Evolutionary conservation across 2,797 vertebrate genomes (phyloP), one percentile per base, ranked within the genome.

Genomic region (Rhinichthys osculus): DNA sequence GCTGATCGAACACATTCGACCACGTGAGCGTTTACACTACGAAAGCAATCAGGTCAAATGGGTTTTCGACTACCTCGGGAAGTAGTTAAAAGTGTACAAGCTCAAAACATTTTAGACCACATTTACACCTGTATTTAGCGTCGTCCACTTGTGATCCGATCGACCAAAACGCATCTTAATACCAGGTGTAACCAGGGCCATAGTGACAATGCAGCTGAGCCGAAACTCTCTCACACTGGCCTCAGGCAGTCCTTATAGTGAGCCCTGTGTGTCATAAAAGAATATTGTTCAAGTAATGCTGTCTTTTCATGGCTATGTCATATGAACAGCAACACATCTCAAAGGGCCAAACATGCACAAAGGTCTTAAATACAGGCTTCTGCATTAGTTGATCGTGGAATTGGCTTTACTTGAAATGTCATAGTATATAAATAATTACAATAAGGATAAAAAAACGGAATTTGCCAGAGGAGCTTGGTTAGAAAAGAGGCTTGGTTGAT

Each of bases 351-450:
- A 21, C 66, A 21, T 35, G 19, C 52, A 35, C 17, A 10, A 23
- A 30, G n/a, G 11, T 21, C 47, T 44, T 70, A 27, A 71, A 82
- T 42, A 33, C n/a, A 70, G 17, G 13, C 14, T 17, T 80, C 40
- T 52, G 16, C 67, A 73, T 59, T 47, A 40, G 42, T 52, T 66
- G 21, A 4, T 62, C 3, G 38, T 59, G 27, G 1, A 44, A 23
- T 70, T 71, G 38, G 27, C 13, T 66, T 66, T 17, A 44, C 4
- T 79, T 62, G 14, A 30, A 66, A 38, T 33, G 30, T 67, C 62
- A 52, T 66, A 19, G 64, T 70, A 70, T 70, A 70, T 54, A 81
- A 71, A 81, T 70, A 11, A 81, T 54, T 27, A 38, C 80, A 81
- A 40, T 33, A 81, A 52, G 62, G 7, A 27, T 70, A 23, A 10